Conservation (phyloP, 35 echinoderm and acorn worm species). For the Chiridota heheva region DNA sequence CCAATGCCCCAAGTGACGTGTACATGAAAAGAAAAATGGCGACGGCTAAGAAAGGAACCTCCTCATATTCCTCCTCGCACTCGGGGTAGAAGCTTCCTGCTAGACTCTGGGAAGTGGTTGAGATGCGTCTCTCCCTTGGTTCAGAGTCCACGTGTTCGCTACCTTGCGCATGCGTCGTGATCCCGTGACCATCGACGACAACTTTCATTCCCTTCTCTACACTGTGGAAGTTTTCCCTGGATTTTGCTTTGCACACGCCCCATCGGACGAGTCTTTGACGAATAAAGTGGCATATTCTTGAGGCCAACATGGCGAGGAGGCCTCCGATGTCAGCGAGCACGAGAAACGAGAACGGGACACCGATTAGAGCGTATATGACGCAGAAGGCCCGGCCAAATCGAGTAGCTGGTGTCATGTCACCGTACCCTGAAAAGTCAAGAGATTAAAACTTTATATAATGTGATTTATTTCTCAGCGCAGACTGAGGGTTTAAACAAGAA, state of each 20-base stretch:
- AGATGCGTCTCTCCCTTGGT: no score
- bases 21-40: slow-evolving; percentile 53
- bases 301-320: slow-evolving; percentile 57
- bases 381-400: slow-evolving; percentile 42
- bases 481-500: no score
- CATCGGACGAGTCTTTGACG: neutral
- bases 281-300: slow-evolving; percentile 14
- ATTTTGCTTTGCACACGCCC: neutral
- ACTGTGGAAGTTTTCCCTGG: no score
- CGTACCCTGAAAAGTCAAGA: slow-evolving; percentile 66
- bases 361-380: slow-evolving; percentile 69
- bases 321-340: slow-evolving; percentile 80
- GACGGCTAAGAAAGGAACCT: slow-evolving; percentile 74
- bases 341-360: slow-evolving; percentile 69
- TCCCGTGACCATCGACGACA: no score
- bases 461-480: no score
- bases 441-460: no score
- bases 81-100: no score
- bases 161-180: no score
- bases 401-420: slow-evolving; percentile 77
- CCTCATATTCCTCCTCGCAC: slow-evolving; percentile 48
- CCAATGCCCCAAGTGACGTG: slow-evolving; percentile 47
- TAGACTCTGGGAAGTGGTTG: no score
- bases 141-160: no score
- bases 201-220: no score